These are phyloP conservation scores for Tapirus terrestris DNA, from an alignment of 2,113 vertebrate species.

Conservation along the genomic window DNA sequence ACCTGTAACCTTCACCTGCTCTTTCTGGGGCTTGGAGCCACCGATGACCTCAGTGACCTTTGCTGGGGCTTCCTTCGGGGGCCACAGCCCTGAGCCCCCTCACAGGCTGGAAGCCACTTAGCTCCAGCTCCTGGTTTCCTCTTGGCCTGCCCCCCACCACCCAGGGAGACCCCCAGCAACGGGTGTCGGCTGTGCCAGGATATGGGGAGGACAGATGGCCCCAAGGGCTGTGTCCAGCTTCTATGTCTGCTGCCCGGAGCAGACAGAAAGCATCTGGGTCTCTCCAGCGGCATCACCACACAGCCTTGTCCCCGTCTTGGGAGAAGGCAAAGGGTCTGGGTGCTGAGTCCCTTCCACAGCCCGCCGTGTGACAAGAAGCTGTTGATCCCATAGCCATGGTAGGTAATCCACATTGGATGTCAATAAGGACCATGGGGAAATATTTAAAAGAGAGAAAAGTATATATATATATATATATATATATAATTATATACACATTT, in stretches of 20 bases:
- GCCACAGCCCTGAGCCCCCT: too few relatives aligned
- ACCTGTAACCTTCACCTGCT: background rate
- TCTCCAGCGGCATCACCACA: constrained; percentile 66
- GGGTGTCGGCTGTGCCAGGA: background rate
- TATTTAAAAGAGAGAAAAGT: constrained; percentile 90
- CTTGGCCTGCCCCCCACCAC: background rate
- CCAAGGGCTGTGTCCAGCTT: constrained; percentile 6
- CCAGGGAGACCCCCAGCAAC: constrained; percentile 23
- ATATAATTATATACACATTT: constrained; percentile 88
- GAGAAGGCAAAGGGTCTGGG: background rate
- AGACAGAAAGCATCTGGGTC: constrained; percentile 61
- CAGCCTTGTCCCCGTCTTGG: background rate
- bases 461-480: constrained; percentile 88
- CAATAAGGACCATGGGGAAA: constrained; percentile 89
- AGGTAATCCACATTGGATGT: constrained; percentile 99
- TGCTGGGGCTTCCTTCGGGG: background rate
- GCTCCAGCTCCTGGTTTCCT: background rate
- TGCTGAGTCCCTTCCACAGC: background rate
- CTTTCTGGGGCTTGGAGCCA: background rate
- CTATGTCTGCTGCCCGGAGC: constrained; percentile 69
- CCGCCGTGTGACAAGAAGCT: constrained; percentile 79
- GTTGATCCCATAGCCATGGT: constrained; percentile 87
- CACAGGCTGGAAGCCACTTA: background rate
- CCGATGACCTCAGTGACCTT: background rate
- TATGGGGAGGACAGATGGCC: background rate